Evolutionary conservation across 2,113 vertebrate species (phyloP).

Genomic region (Sander lucioperca): DNA sequence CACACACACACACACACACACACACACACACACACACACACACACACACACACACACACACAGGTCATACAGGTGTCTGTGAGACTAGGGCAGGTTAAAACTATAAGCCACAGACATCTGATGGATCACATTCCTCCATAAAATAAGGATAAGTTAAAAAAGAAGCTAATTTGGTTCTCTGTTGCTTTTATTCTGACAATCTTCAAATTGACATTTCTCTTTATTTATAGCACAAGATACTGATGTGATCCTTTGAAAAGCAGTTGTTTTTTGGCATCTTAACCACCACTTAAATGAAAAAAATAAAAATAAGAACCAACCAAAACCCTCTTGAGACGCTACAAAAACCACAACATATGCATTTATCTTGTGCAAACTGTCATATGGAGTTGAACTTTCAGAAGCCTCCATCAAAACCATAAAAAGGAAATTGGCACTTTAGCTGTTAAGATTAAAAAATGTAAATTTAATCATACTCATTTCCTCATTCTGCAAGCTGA

Average conservation of each 20-base stretch:
- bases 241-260: not conserved
- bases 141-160: slow-evolving; percentile 11
- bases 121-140: slow-evolving; percentile 19
- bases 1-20: slow-evolving; percentile 16
- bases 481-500: slow-evolving; percentile 61
- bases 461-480: slow-evolving; percentile 72
- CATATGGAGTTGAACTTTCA: slow-evolving; percentile 39
- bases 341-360: not conserved
- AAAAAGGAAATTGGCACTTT: slow-evolving; percentile 68
- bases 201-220: slow-evolving; percentile 4
- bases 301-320: not conserved
- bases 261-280: not conserved
- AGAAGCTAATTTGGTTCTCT: not conserved
- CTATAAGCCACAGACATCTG: slow-evolving; percentile 5
- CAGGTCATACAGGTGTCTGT: slow-evolving; percentile 64
- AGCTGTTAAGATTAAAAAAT: slow-evolving; percentile 65
- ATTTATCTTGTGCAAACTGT: slow-evolving; percentile 14
- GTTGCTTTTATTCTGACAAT: not conserved
- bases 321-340: not conserved
- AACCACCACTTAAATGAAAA: not conserved
- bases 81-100: slow-evolving; percentile 27
- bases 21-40: slow-evolving; percentile 10
- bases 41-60: slow-evolving; percentile 2
- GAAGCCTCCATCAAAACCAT: slow-evolving; percentile 34
- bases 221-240: not conserved